Evolutionary conservation across 2,888 invertebrate species (phyloP).

Genomic region (Lacanobia oleracea): DNA sequence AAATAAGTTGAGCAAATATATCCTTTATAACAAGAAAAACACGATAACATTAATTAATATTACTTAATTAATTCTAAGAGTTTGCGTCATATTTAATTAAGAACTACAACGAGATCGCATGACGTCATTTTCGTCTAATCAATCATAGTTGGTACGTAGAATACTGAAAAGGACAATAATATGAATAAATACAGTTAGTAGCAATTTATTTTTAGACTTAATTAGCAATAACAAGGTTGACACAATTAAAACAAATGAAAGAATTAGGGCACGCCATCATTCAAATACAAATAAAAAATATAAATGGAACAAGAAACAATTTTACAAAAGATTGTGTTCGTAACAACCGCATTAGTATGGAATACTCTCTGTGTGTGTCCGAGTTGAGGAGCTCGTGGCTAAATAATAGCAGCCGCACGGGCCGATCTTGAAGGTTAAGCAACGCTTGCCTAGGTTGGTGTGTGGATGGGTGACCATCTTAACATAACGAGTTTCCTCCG

Average conservation of each 20-base stretch:
- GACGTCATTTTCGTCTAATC: constrained; percentile 1
- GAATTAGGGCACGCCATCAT: too few species aligned
- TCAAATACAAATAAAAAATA: too few species aligned
- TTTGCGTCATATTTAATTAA: constrained; percentile 2
- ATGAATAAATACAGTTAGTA: not conserved
- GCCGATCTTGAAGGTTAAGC: too few species aligned
- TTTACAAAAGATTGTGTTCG: too few species aligned
- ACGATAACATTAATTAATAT: constrained; percentile 8
- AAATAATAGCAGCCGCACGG: too few species aligned
- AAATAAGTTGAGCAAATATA: not conserved
- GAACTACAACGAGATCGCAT: not conserved
- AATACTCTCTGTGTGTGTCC: too few species aligned
- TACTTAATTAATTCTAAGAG: constrained; percentile 25
- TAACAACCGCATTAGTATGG: too few species aligned
- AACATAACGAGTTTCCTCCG: too few species aligned
- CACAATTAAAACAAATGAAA: not conserved
- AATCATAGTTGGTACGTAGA: not conserved
- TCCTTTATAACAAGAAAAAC: not conserved
- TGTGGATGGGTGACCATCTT: too few species aligned
- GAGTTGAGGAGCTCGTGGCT: too few species aligned
- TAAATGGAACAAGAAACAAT: too few species aligned
- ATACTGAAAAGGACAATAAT: not conserved
- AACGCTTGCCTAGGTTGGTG: too few species aligned
- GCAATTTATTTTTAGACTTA: not conserved
- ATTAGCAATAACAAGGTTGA: not conserved